These are phyloP conservation scores for Mizuhopecten yessoensis DNA, from an alignment of 1,140 invertebrate genomes.

Conservation along the genomic window DNA sequence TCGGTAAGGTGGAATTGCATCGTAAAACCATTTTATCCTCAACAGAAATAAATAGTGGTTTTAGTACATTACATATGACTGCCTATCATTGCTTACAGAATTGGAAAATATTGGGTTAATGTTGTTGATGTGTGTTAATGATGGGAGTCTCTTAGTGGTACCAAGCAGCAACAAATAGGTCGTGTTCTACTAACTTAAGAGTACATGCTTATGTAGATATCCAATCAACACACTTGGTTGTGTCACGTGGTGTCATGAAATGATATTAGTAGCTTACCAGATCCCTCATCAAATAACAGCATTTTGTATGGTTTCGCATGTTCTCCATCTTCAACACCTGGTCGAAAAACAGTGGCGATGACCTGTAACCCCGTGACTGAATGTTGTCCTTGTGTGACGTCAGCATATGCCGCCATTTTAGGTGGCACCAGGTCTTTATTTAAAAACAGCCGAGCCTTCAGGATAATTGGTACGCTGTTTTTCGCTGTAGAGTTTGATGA, in stretches of 20 bases:
- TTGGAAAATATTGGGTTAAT: too few species aligned
- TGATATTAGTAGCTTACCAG: slow-evolving; percentile 80
- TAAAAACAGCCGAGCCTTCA: slow-evolving; percentile 31
- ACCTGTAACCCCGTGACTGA: slow-evolving; percentile 78
- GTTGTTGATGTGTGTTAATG: too few species aligned
- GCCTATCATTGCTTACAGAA: too few species aligned
- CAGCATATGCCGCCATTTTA: slow-evolving; percentile 78
- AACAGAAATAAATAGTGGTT: too few species aligned
- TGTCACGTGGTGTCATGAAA: neutral
- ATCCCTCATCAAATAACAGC: slow-evolving; percentile 86
- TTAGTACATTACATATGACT: too few species aligned
- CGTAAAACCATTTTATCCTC: too few species aligned
- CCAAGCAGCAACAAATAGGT: too few species aligned
- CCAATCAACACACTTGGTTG: neutral
- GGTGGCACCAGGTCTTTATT: slow-evolving; percentile 63
- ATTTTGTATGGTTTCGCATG: neutral
- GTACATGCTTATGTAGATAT: too few species aligned
- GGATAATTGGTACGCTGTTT: neutral
- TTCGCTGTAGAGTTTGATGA: neutral
- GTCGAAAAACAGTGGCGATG: slow-evolving; percentile 72
- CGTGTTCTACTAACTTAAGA: neutral
- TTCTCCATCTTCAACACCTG: slow-evolving; percentile 60
- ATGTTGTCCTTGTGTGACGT: slow-evolving; percentile 74
- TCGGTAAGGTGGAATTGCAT: too few species aligned
- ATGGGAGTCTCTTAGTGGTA: neutral